Conservation (phyloP, 1,140 invertebrate species). For the Conus ventricosus region DNA sequence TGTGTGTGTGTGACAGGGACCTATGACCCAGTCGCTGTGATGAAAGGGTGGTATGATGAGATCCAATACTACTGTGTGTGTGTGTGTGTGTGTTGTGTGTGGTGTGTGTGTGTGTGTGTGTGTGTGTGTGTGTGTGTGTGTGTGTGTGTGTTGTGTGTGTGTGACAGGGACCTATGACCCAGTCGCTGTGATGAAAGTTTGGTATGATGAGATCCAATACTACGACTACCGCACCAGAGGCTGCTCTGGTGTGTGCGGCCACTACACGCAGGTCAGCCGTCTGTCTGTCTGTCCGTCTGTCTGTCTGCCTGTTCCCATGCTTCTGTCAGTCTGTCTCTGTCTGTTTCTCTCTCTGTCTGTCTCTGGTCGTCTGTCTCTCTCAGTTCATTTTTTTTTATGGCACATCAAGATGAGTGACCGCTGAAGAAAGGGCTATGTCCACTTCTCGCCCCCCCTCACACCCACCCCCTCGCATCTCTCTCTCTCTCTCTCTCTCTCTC, state of each 20-base stretch:
- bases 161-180: conserved; percentile 1
- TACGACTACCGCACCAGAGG: background rate
- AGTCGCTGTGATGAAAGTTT: background rate
- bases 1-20: too few species aligned
- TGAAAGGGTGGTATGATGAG: too few species aligned
- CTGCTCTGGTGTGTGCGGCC: background rate
- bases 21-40: too few species aligned
- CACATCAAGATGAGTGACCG: background rate
- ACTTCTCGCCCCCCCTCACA: background rate
- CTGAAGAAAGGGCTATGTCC: background rate
- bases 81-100: too few species aligned
- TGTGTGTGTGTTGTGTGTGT: background rate
- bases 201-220: conserved; percentile 4
- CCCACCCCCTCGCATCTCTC: too few species aligned
- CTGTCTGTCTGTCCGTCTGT: background rate
- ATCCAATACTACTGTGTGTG: too few species aligned
- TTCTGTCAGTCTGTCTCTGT: background rate
- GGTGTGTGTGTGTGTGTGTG: too few species aligned
- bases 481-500: too few species aligned
- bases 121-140: too few species aligned
- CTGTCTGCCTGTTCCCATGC: background rate
- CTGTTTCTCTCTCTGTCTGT: background rate
- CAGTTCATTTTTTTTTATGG: background rate
- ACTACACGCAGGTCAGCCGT: conserved; percentile 13
- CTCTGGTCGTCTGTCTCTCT: background rate